Base-by-base conservation (phyloP, 2,113 vertebrate genomes). In the Gymnarchus niloticus region DNA sequence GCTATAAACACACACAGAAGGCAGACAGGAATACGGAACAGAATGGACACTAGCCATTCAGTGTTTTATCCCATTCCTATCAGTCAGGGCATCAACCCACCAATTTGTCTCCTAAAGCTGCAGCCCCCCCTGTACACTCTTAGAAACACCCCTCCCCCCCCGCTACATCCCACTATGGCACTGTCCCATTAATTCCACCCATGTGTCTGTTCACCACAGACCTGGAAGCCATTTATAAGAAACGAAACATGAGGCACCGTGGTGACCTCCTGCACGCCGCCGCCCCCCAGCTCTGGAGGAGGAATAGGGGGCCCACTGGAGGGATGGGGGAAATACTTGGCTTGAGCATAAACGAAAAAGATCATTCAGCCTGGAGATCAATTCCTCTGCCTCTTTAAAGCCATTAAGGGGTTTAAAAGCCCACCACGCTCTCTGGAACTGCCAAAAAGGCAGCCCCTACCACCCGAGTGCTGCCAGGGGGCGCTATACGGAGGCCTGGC, bases 201-300 rank as follows among this genome's bases (percentile, higher is more conserved):
- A 85, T 85, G 73, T 85, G 84, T 85, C 73, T 77, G 44, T 57
- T 56, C 52, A n/a, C 69, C 84, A 37, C 65, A 85, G 84, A 77
- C 69, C 65, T 78, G 84, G 84, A 85, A 85, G 84, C 56, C 84
- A 85, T 85, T 85, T 80, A 85, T 85, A 77, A 85, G 65, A 8
- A 48, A 41, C 12, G 84, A 84, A 52, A 84, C 8, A 44, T 10
- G 57, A 59, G 59, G 59, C 56, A 3, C 59, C 33, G 83, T 14
- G 8, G 46, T 73, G 83, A 84, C 83, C 59, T 33, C 46, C n/a
- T 59, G 69, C 59, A 14, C 41, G 49, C 21, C 46, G 25, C 12
- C 25, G 25, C 28, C 14, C 46, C 76, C 7, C 48, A 81, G 10
- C 80, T n/a, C 25, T 33, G 49, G 49, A 44, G 46, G 76, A 37